These are phyloP conservation scores for Urocolius indicus DNA, from an alignment of 2,113 vertebrate species.

Conservation along the genomic window DNA sequence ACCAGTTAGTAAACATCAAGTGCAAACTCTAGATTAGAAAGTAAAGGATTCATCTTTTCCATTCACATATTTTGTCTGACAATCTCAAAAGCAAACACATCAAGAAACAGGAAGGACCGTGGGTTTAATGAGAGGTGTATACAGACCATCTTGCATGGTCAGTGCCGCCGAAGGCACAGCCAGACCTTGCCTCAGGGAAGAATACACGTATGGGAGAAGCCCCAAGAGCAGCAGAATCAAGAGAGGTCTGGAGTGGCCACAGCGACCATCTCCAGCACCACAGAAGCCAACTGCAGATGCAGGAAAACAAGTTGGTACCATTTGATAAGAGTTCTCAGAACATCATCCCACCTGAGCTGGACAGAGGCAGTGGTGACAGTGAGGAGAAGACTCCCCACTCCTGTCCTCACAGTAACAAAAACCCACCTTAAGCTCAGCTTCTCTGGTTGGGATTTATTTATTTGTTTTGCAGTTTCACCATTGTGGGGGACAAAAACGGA, in stretches of 20 bases:
- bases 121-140: fast-evolving
- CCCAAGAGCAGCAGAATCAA: fast-evolving
- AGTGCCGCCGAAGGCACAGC: fast-evolving
- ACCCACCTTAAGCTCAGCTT: background rate
- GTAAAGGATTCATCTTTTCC: background rate
- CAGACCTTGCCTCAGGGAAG: background rate
- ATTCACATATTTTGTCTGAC: fast-evolving
- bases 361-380: fast-evolving
- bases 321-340: background rate
- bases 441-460: background rate
- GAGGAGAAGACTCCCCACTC: background rate
- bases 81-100: fast-evolving
- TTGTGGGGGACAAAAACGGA: background rate
- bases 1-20: fast-evolving
- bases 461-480: background rate
- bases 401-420: background rate
- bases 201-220: fast-evolving
- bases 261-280: fast-evolving
- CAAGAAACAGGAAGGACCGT: fast-evolving
- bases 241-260: background rate
- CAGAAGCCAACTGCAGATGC: background rate
- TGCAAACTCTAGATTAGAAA: fast-evolving
- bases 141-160: fast-evolving
- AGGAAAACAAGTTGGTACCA: fast-evolving
- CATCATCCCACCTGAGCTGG: fast-evolving